phyloP scores from a whole-genome alignment of 1,140 invertebrate species.

The Drosophila tani region DNA sequence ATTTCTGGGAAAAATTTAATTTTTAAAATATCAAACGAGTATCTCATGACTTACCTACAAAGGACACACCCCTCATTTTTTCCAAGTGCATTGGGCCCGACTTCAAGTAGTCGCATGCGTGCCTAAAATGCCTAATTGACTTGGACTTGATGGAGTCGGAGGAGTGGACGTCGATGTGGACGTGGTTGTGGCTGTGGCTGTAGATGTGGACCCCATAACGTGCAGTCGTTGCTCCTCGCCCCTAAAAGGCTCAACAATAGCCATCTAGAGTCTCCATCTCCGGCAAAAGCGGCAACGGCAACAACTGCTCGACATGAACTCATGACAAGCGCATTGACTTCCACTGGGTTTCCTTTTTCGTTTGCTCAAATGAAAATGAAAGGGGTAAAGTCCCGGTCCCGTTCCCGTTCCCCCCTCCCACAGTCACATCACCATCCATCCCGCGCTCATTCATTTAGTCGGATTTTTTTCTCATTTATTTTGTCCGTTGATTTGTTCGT shows the following conservation, averaged over 20 bases:
- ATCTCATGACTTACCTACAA: too few relatives aligned
- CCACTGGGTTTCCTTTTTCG: slow-evolving; percentile 76
- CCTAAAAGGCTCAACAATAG: slow-evolving; percentile 78
- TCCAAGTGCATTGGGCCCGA: slow-evolving; percentile 6
- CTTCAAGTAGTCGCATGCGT: slow-evolving; percentile 77
- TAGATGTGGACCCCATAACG: slow-evolving; percentile 40
- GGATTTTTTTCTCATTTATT: slow-evolving; percentile 75
- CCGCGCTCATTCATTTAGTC: slow-evolving; percentile 44
- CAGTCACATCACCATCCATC: slow-evolving; percentile 11
- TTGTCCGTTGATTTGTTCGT: slow-evolving; percentile 69
- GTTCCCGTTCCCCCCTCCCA: slow-evolving; percentile 8
- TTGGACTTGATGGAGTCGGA: slow-evolving; percentile 36
- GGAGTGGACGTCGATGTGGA: slow-evolving; percentile 18
- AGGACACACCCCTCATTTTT: neutral
- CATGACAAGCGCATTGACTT: slow-evolving; percentile 76
- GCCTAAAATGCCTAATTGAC: slow-evolving; percentile 79
- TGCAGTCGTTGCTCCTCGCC: slow-evolving; percentile 48
- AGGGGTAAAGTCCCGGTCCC: slow-evolving; percentile 51
- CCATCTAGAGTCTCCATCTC: slow-evolving; percentile 49
- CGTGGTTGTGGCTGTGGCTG: slow-evolving; percentile 4
- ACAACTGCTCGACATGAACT: slow-evolving; percentile 73
- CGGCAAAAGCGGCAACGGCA: slow-evolving; percentile 18
- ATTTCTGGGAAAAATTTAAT: too few relatives aligned
- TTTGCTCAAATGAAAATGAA: slow-evolving; percentile 63
- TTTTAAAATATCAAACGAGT: too few relatives aligned